Base-by-base conservation (phyloP, 2,113 vertebrate genomes). In the Hydrolagus affinis region DNA sequence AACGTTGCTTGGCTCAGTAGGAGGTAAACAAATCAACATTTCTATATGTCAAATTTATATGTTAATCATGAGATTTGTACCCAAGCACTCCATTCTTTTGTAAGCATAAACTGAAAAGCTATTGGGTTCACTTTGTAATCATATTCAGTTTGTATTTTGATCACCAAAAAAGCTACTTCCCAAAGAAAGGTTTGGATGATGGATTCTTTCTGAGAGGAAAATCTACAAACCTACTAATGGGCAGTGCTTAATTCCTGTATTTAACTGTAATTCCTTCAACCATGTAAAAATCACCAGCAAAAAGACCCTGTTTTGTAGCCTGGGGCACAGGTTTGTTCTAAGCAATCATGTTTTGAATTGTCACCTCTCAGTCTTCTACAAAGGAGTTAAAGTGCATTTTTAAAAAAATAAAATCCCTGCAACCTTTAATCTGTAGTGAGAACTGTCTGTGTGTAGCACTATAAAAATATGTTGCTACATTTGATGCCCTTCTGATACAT, bases 91-190 rank as follows among this genome's bases (percentile, higher is more conserved):
- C 21, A 25, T 30, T 8, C 17, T 19, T 59, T 2, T 11, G 11
- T 60, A n/a, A 8, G 62, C 60, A 28, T 64, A 66, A 15, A 25
- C 60, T 66, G 23, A 60, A 64, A 28, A 64, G 3, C 15, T 66
- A 44, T 68, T 59, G 57, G 57, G 11, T 23, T 44, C 17, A 62
- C 25, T 17, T 72, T 72, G 25, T 28, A 75, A 32, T 60, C 28
- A 66, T 32, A 68, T 68, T 66, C 15, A n/a, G n/a, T 80, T 80
- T 57, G 62, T 68, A 83, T 32, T 68, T 68, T 83, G 25, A 28
- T 83, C 62, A 28, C 0, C 15, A 32, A 21, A 75, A 56, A 56
- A 19, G 9, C 9, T 14, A 10, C 19, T 9, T 44, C 32, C 32
- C 32, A 62, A 10, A 83, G 14, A 32, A 11, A 11, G 62, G 62